phyloP scores from a whole-genome alignment of 2,113 vertebrate species.

The Dipodomys merriami region DNA sequence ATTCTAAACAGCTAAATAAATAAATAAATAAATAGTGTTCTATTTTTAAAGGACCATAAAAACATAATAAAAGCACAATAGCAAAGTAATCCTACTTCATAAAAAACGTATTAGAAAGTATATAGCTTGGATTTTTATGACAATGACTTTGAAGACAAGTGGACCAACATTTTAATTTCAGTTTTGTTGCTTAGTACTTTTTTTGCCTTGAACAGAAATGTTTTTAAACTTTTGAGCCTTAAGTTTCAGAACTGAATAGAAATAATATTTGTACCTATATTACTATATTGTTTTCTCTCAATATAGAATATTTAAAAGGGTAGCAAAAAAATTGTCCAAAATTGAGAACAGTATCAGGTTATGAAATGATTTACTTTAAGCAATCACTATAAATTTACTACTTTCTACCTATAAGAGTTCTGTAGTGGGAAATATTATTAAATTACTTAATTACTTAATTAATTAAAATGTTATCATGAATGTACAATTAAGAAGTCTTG shows the following conservation, averaged over 20 bases:
- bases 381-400: neutral
- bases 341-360: slow-evolving; percentile 41
- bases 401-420: neutral
- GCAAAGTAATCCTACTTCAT: neutral
- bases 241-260: slow-evolving; percentile 6
- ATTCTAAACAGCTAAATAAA: neutral
- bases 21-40: neutral
- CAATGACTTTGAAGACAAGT: neutral
- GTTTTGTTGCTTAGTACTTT: neutral
- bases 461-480: slow-evolving; percentile 3
- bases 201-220: neutral
- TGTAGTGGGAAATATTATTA: slow-evolving; percentile 41
- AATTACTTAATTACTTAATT: no score
- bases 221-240: neutral
- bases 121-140: neutral
- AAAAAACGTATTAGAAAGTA: neutral
- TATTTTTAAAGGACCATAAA: neutral
- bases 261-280: neutral
- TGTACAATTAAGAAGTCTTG: slow-evolving; percentile 41
- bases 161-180: neutral
- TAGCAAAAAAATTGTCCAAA: neutral
- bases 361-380: neutral
- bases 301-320: slow-evolving; percentile 14
- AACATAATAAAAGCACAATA: neutral
- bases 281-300: neutral